Base-by-base conservation (phyloP, 2,888 invertebrate species). In the Andrena chrysosceles region DNA sequence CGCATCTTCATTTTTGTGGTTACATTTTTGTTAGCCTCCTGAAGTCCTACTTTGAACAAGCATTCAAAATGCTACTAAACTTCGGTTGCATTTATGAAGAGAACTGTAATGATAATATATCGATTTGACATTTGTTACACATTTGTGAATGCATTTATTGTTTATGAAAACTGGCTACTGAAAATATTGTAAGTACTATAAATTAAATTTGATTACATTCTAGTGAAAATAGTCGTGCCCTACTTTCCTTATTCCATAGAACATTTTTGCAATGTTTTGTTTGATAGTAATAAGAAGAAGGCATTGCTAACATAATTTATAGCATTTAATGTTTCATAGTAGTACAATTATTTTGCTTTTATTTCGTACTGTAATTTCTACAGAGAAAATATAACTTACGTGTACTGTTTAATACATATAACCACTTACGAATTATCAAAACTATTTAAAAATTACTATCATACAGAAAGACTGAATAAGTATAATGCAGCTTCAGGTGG, bases 1-100 rank as follows among this genome's bases (percentile, higher is more conserved):
- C 91, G 91, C 93, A 93, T 93, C 93, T 93, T 93, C 92, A 93
- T 89, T 88, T 89, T 91, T 90, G 88, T 75, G 72, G 88, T 87
- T 86, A 86, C 54, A 77, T 82, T 86, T 84, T 81, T 48, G 77
- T 80, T 80, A 60, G 71, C 52, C 70, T 66, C 71, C 80, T 77
- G 10, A 67, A 54, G 52, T 71, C 78, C 71, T 80, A 31, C 20
- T 67, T 63, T 52, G 42, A 63, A 62, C 16, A 31, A 71, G 20
- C 71, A 71, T 23, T 71, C 13, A 33, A 8, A 52, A 56, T 26
- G 49, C 49, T 52, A n/a, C 26, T 20, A 48, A 7, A 23, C 54
- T 78, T 71, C n/a, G 8, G 56, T 48, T 75, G 29, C 52, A 62
- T 42, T 31, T 48, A 54, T 2, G 42, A 31, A 62, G 8, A 33